Evolutionary conservation across 2,797 vertebrate genomes (phyloP), one percentile per base, ranked within the genome.

Genomic region (Fratercula arctica): DNA sequence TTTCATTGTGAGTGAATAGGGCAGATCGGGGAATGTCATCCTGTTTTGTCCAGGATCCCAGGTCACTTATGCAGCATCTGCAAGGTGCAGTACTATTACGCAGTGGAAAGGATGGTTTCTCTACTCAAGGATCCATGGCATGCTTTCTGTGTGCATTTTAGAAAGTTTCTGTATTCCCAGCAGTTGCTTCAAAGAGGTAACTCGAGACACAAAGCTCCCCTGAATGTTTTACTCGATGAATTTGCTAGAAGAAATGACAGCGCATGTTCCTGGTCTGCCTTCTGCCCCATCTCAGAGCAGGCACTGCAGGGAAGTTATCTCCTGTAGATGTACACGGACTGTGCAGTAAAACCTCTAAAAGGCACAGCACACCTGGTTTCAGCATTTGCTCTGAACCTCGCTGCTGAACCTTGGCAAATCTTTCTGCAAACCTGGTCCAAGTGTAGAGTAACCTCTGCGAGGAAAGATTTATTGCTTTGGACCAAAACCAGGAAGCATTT

Each of bases 381-480:
- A 84, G 13, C 53, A 61, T 94, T 93, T 78, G 19, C 66, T 79
- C 45, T 64, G 77, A 94, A 83, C 21, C 57, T 90, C 5, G 0
- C 10, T 64, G 16, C 68, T 75, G 74, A 89, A 72, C 48, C 45
- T 87, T 90, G 86, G 87, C 68, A 88, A 89, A 66, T 19, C 64
- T 69, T 78, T 69, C 76, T 54, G 18, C 39, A 45, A 59, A 69
- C 54, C 13, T 88, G n/a, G 51, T 93, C 85, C 78, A 78, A 87
- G 81, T 1, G 5, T 69, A 59, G 31, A 85, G 78, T 14, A 87
- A 77, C 82, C 61, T 66, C 79, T 25, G 46, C 1, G 13, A 81
- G 87, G 53, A 75, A 68, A 86, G 85, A 91, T 86, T 90, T 72
- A 90, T 51, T 66, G 50, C 43, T 66, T 76, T 96, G 89, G 87